These are phyloP conservation scores for Drosophila prolongata DNA, from an alignment of 2,888 invertebrate genomes.

Conservation along the genomic window DNA sequence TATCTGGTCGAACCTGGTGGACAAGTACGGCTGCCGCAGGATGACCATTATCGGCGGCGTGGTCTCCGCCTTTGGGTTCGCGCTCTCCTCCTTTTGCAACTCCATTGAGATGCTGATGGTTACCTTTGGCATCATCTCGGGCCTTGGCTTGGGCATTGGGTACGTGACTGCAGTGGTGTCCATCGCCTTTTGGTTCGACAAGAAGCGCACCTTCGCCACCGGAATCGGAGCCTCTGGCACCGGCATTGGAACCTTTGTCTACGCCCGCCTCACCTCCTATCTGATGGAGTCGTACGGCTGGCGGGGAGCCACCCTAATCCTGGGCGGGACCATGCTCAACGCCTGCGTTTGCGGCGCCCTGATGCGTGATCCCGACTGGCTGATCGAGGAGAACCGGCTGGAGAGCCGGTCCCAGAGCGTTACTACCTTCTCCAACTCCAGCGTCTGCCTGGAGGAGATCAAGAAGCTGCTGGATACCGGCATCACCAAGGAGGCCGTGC, in stretches of 20 bases:
- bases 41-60: constrained; percentile 91
- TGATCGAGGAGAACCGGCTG: constrained; percentile 83
- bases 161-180: constrained; percentile 96
- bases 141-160: constrained; percentile 91
- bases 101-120: constrained; percentile 92
- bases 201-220: constrained; percentile 93
- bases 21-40: constrained; percentile 92
- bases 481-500: constrained; percentile 84
- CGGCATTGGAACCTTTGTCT: constrained; percentile 94
- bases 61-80: constrained; percentile 90
- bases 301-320: constrained; percentile 91
- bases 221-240: constrained; percentile 95
- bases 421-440: constrained; percentile 84
- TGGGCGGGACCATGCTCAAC: constrained; percentile 94
- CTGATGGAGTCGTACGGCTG: constrained; percentile 91
- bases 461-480: constrained; percentile 89
- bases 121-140: constrained; percentile 94
- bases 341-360: constrained; percentile 93
- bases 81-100: constrained; percentile 89
- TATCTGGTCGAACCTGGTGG: constrained; percentile 90
- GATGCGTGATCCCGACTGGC: constrained; percentile 95
- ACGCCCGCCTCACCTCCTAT: constrained; percentile 93
- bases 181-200: constrained; percentile 96
- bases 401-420: constrained; percentile 85
- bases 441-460: constrained; percentile 85